phyloP scores from a whole-genome alignment of 2,113 vertebrate genomes.

The Rhinopomastus cyanomelas region DNA sequence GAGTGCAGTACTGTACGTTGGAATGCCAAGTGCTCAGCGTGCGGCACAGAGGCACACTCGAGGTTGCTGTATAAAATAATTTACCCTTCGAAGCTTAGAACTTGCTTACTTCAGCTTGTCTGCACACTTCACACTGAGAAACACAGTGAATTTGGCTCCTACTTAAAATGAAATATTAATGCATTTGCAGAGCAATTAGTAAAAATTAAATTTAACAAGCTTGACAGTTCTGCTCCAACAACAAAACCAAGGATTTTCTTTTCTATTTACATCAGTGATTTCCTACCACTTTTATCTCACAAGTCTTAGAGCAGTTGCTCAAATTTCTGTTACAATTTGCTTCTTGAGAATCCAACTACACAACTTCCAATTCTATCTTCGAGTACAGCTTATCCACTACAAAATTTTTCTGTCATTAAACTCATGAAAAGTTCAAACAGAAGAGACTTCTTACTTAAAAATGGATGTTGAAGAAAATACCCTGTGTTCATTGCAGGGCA shows the following conservation, averaged over 20 bases:
- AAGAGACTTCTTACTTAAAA: neutral
- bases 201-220: conserved; percentile 20
- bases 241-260: neutral
- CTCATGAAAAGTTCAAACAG: conserved; percentile 1
- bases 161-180: conserved; percentile 34
- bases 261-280: neutral
- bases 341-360: neutral
- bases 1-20: neutral
- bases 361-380: neutral
- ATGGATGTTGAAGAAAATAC: neutral
- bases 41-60: neutral
- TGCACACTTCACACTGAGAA: neutral
- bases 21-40: neutral
- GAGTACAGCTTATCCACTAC: neutral
- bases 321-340: neutral
- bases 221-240: neutral
- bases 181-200: conserved; percentile 2
- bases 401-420: neutral
- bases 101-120: conserved; percentile 9
- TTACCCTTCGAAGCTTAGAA: neutral
- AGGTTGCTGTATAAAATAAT: neutral
- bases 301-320: neutral
- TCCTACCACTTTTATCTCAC: neutral
- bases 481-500: neutral
- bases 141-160: neutral